A percentile compares a stretch with the other conserved stretches of the same genome.
Conservation (phyloP, 2,888 invertebrate genomes). For the Drosophila borborema region DNA sequence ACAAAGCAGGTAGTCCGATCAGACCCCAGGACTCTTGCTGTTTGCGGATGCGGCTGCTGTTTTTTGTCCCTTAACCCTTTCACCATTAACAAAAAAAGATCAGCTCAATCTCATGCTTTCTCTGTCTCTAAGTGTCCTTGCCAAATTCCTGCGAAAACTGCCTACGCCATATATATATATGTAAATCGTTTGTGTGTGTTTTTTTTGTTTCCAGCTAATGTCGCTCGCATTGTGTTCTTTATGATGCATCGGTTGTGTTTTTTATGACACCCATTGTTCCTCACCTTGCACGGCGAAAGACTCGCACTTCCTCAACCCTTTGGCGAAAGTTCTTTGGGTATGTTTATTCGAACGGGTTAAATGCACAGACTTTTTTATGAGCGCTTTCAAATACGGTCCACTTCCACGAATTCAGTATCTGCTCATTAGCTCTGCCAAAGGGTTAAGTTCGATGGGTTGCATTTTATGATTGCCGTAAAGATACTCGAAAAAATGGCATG, state of each 20-base stretch:
- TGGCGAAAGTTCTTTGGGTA: constrained; percentile 42
- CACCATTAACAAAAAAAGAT: constrained; percentile 71
- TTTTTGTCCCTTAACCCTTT: constrained; percentile 75
- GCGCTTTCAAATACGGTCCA: constrained; percentile 5
- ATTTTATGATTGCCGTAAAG: constrained; percentile 40
- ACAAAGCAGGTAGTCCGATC: constrained; percentile 23
- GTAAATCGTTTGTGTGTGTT: not conserved
- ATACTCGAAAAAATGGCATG: constrained; percentile 23
- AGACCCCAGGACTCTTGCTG: not conserved
- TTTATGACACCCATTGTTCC: constrained; percentile 65
- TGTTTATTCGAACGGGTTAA: constrained; percentile 65
- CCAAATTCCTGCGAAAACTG: constrained; percentile 51
- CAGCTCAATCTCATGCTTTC: constrained; percentile 14
- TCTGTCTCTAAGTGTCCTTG: constrained; percentile 56
- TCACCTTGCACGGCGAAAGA: constrained; percentile 37
- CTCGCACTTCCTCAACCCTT: constrained; percentile 72
- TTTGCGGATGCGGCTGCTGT: constrained; percentile 31
- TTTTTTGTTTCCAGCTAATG: constrained; percentile 73
- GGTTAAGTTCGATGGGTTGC: constrained; percentile 29
- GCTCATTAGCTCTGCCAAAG: constrained; percentile 52
- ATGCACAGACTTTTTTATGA: constrained; percentile 61
- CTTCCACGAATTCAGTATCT: constrained; percentile 54
- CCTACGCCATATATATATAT: constrained; percentile 6
- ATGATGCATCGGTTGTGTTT: constrained; percentile 73
- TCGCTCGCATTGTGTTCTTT: constrained; percentile 65